Evolutionary conservation across 2,888 invertebrate genomes (phyloP).

Genomic region (Cheiracanthium punctorium): DNA sequence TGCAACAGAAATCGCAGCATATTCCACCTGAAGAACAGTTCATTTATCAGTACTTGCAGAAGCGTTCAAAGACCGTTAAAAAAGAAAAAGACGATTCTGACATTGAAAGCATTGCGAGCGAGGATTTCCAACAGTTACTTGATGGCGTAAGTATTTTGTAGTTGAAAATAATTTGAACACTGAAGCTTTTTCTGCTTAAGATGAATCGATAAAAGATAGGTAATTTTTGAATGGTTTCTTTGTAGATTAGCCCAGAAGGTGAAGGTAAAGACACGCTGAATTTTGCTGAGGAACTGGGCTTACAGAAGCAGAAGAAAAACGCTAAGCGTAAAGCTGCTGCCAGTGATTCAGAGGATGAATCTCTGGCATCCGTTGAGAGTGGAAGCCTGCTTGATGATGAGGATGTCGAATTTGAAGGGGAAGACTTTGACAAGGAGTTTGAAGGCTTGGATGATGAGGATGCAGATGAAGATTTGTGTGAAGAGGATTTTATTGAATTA

Average conservation of each 20-base stretch:
- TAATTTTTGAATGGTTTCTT: too few relatives aligned
- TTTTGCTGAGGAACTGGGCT: constrained; percentile 78
- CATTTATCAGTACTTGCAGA: constrained; percentile 81
- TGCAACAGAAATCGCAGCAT: constrained; percentile 72
- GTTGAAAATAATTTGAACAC: too few relatives aligned
- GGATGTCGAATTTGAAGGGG: constrained; percentile 74
- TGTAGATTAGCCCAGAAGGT: constrained; percentile 45
- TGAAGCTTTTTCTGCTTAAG: too few relatives aligned
- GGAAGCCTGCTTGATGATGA: constrained; percentile 75
- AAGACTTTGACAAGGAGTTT: constrained; percentile 74
- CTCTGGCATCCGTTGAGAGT: constrained; percentile 73
- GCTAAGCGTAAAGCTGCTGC: constrained; percentile 72
- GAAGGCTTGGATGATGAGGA: constrained; percentile 73
- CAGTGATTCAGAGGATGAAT: constrained; percentile 75
- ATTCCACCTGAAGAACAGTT: constrained; percentile 95
- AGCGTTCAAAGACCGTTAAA: constrained; percentile 47
- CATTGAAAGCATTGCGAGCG: constrained; percentile 84
- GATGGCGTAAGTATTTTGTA: constrained; percentile 77
- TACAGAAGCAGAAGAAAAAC: constrained; percentile 71
- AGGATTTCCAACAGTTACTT: constrained; percentile 85
- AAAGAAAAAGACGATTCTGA: constrained; percentile 81
- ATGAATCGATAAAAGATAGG: too few relatives aligned
- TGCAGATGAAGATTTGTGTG: constrained; percentile 50
- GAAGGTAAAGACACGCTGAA: constrained; percentile 79
- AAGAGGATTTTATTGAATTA: constrained; percentile 73